These are phyloP conservation scores for Theristicus caerulescens DNA, from an alignment of 2,113 vertebrate genomes.

Conservation along the genomic window DNA sequence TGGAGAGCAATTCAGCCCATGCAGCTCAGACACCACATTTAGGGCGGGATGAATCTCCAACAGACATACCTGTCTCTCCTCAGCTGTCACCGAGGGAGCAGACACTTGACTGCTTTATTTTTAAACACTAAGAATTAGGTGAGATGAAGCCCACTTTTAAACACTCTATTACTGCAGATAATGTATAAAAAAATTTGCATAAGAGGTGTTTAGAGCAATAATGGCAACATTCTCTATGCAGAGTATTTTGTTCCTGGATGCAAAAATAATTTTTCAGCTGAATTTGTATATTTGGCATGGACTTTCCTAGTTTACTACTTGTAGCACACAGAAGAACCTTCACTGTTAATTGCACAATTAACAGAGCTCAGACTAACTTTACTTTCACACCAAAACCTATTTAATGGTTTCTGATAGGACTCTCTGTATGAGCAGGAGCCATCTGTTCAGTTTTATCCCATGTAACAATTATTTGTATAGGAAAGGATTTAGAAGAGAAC, in stretches of 20 bases:
- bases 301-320: not conserved
- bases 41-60: not conserved
- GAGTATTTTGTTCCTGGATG: not conserved
- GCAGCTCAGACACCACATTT: not conserved
- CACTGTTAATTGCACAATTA: not conserved
- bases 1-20: not conserved
- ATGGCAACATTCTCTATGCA: not conserved
- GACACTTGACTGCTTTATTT: not conserved
- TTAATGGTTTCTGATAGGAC: not conserved
- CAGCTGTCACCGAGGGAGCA: not conserved
- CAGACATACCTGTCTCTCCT: not conserved
- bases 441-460: not conserved
- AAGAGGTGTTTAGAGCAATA: not conserved
- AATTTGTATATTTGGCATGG: not conserved
- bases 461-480: not conserved
- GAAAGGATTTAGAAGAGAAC: not conserved
- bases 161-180: not conserved
- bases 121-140: not conserved
- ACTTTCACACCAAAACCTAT: not conserved
- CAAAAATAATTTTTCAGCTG: not conserved
- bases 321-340: not conserved
- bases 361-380: not conserved
- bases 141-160: not conserved
- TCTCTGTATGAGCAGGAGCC: not conserved
- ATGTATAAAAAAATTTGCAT: fast-evolving